phyloP scores from a whole-genome alignment of 2,113 vertebrate genomes.

The Psettodes erumei region DNA sequence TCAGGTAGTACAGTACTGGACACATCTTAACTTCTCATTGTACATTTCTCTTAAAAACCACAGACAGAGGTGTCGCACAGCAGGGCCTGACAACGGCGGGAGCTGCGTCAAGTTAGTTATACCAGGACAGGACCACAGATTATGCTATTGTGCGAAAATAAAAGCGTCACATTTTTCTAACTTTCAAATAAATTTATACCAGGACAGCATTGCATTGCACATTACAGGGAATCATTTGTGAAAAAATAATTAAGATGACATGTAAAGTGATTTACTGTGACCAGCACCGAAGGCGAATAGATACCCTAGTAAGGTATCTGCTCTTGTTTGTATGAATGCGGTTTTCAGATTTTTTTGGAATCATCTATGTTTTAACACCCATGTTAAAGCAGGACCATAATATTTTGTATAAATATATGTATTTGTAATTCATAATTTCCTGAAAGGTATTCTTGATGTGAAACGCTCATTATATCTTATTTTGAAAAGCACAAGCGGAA shows the following conservation, averaged over 20 bases:
- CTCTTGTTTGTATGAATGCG: neutral
- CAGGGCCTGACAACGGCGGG: conserved; percentile 2
- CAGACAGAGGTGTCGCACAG: neutral
- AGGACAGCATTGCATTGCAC: neutral
- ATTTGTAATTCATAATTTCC: neutral
- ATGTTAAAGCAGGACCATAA: neutral
- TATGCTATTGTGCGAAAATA: conserved; percentile 26
- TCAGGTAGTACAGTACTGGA: neutral
- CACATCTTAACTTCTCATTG: conserved; percentile 3
- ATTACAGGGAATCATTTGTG: neutral
- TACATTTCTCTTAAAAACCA: neutral
- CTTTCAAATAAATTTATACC: accelerated
- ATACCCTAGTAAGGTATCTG: neutral
- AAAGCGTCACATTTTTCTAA: conserved; percentile 6
- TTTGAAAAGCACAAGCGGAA: conserved; percentile 63
- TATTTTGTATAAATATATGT: neutral
- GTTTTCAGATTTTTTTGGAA: neutral
- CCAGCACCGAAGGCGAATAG: neutral
- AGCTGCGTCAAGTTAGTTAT: conserved; percentile 39
- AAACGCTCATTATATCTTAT: neutral
- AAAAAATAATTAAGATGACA: neutral
- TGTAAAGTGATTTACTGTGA: neutral
- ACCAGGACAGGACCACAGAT: conserved; percentile 8
- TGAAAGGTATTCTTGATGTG: neutral
- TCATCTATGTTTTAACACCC: neutral